Conservation (phyloP, 2,888 invertebrate genomes). For the Acrobasis suavella region DNA sequence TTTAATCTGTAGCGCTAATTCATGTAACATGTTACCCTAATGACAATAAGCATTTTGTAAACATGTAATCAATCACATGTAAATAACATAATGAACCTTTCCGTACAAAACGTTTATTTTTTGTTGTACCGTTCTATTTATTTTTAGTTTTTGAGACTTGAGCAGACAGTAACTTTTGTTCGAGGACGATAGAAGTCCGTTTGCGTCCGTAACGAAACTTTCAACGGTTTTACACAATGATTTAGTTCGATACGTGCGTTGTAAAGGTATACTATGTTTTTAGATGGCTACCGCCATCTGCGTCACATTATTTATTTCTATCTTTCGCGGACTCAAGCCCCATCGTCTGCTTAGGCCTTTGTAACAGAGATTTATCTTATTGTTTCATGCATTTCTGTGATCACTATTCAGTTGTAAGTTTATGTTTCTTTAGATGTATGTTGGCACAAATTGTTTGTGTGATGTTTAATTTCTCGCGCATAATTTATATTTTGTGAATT, state of each 20-base stretch:
- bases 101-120: constrained; percentile 50
- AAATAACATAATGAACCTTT: constrained; percentile 47
- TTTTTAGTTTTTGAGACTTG: constrained; percentile 42
- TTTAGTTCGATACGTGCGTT: no score
- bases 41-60: constrained; percentile 75
- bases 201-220: no score
- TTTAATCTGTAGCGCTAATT: constrained; percentile 38
- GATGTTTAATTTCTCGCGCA: constrained; percentile 11
- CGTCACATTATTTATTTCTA: no score
- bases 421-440: constrained; percentile 48
- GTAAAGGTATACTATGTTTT: no score
- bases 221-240: no score
- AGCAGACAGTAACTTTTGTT: no score
- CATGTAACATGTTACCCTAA: constrained; percentile 51
- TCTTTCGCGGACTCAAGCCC: no score
- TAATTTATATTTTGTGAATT: background rate
- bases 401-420: constrained; percentile 64
- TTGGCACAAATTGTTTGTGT: constrained; percentile 58
- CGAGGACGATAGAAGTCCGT: no score
- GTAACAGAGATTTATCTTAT: constrained; percentile 60
- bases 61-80: constrained; percentile 56
- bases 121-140: constrained; percentile 39
- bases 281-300: no score
- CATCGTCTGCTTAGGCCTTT: constrained; percentile 28
- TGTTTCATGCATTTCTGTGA: constrained; percentile 78